Evolutionary conservation across 2,113 vertebrate genomes (phyloP).

Genomic region (Neogale vison): DNA sequence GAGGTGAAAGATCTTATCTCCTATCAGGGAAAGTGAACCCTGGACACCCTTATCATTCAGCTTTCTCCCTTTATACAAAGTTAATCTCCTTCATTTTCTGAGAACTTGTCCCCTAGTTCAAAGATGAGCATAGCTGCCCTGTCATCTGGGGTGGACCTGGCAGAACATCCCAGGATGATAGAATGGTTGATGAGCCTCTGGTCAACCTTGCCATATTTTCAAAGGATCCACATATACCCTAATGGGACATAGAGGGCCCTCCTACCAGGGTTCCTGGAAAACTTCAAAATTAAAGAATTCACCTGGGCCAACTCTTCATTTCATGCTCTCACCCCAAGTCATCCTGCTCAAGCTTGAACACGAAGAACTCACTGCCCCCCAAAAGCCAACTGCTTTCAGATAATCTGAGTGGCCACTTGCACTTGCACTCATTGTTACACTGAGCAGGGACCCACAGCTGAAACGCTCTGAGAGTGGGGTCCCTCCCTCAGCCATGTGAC

Average conservation of each 20-base stretch:
- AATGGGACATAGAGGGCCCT: neutral
- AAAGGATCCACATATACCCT: neutral
- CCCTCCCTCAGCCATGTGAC: neutral
- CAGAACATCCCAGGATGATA: neutral
- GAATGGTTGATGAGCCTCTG: neutral
- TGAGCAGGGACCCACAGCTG: neutral
- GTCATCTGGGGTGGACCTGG: neutral
- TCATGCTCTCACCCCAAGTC: neutral
- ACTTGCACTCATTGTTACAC: neutral
- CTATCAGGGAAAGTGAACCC: conserved; percentile 36
- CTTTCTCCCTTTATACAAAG: neutral
- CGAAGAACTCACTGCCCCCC: neutral
- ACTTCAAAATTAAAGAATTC: neutral
- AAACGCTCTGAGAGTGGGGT: neutral
- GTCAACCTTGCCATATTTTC: neutral
- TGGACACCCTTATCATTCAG: conserved; percentile 43
- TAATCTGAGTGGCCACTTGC: neutral
- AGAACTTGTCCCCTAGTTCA: conserved; percentile 41
- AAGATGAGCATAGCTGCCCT: neutral
- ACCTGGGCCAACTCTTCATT: neutral
- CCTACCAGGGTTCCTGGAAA: neutral
- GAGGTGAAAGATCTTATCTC: conserved; percentile 22
- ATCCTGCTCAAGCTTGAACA: neutral
- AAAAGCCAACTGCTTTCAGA: neutral
- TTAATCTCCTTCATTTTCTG: conserved; percentile 31